Conservation (phyloP, 2,888 invertebrate genomes). For the Allacma fusca region DNA sequence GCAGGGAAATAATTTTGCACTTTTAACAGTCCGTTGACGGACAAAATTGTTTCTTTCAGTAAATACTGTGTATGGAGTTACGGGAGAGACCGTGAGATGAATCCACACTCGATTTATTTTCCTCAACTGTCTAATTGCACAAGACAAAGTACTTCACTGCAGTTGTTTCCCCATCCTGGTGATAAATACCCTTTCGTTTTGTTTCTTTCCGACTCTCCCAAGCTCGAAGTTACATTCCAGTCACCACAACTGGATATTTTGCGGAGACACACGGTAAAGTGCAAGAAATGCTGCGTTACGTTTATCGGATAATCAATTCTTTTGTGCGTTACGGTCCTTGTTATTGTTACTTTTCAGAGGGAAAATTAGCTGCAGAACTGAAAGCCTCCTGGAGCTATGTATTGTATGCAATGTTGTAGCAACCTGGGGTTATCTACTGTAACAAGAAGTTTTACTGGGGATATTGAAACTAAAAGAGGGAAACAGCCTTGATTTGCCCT, state of each 20-base stretch:
- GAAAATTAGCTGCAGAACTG: not conserved
- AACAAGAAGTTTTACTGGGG: no score
- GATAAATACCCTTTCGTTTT: not conserved
- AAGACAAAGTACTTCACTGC: constrained; percentile 3
- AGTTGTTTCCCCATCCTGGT: not conserved
- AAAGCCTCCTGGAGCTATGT: not conserved
- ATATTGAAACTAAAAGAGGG: not conserved
- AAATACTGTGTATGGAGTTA: not conserved
- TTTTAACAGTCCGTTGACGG: not conserved
- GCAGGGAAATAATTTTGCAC: not conserved
- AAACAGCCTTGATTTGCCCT: not conserved
- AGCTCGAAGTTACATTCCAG: no score
- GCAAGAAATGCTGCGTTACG: not conserved
- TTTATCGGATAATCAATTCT: not conserved
- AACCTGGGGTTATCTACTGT: no score
- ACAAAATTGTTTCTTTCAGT: not conserved
- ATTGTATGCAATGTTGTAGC: no score
- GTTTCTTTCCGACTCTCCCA: no score
- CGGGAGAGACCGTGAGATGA: not conserved
- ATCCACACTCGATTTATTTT: constrained; percentile 1
- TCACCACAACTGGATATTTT: not conserved
- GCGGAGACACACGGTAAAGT: not conserved
- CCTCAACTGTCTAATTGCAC: not conserved
- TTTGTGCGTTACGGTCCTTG: not conserved
- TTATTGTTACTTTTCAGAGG: not conserved